A percentile compares a stretch with the other conserved stretches of the same genome.
Evolutionary conservation across 2,797 vertebrate species (phyloP).

Genomic region (Tenualosa thibaudeaui): DNA sequence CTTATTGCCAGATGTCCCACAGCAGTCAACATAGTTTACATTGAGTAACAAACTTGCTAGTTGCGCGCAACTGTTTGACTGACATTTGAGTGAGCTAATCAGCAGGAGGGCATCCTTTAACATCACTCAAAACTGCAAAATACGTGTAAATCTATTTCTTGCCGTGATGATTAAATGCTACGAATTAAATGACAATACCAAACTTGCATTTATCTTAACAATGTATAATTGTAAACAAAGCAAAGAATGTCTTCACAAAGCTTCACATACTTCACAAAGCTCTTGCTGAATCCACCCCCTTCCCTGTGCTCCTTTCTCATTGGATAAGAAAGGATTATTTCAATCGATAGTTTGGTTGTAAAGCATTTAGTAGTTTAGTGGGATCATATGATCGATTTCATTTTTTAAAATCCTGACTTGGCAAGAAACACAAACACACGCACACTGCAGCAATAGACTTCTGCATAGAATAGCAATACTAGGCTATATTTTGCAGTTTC

Average conservation of each 20-base stretch:
- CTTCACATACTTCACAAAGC: not conserved
- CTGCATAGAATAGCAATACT: no score
- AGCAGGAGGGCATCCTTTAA: not conserved
- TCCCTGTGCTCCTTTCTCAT: not conserved
- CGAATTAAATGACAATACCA: not conserved
- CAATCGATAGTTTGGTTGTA: slow-evolving; percentile 49
- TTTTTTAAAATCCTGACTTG: no score
- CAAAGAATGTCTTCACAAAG: not conserved
- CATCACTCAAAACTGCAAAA: not conserved
- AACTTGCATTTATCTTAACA: not conserved
- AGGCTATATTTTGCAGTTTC: no score
- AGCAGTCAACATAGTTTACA: slow-evolving; percentile 38
- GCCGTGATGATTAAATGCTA: not conserved
- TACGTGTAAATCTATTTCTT: not conserved
- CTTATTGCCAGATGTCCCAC: slow-evolving; percentile 31
- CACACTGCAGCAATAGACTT: not conserved
- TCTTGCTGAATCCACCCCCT: not conserved
- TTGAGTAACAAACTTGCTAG: slow-evolving; percentile 36
- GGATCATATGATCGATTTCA: not conserved
- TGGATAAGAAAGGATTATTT: slow-evolving; percentile 1
- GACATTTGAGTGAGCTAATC: slow-evolving; percentile 27
- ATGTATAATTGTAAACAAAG: not conserved
- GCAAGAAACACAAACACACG: no score
- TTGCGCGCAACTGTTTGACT: slow-evolving; percentile 30
- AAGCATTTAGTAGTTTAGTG: not conserved